Percentiles rank a stretch among this genome's conserved stretches.
These are phyloP conservation scores for Acanthisitta chloris DNA, from an alignment of 2,113 vertebrate genomes.

Conservation along the genomic window DNA sequence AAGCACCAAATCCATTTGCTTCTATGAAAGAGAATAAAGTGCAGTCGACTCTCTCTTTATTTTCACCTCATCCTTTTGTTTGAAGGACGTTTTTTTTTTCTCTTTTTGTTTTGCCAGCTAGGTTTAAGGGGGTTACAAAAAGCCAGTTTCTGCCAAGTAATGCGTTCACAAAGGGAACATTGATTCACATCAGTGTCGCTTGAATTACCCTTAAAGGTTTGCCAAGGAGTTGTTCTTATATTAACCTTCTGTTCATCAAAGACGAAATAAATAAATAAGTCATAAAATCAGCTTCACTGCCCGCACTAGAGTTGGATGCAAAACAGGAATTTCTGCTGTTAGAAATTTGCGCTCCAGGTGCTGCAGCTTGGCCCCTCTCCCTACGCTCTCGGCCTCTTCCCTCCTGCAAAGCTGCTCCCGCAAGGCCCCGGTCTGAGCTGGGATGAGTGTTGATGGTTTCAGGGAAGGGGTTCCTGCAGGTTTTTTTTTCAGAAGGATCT, in stretches of 20 bases:
- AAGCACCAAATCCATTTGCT: slow-evolving; percentile 99
- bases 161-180: slow-evolving; percentile 93
- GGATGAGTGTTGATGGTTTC: background rate
- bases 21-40: slow-evolving; percentile 93
- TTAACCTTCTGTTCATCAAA: slow-evolving; percentile 82
- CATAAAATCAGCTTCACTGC: slow-evolving; percentile 58
- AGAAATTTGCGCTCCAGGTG: background rate
- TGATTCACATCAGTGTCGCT: slow-evolving; percentile 96
- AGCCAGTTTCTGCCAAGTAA: slow-evolving; percentile 96
- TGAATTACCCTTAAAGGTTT: slow-evolving; percentile 93
- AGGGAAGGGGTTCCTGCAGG: background rate
- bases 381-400: background rate
- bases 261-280: slow-evolving; percentile 74
- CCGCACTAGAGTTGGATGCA: background rate
- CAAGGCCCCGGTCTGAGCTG: background rate
- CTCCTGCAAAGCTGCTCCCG: background rate
- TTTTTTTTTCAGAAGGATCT: background rate
- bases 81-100: slow-evolving; percentile 83
- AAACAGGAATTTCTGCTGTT: slow-evolving; percentile 32
- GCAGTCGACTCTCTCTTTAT: slow-evolving; percentile 86
- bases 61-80: slow-evolving; percentile 97
- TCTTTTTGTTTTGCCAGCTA: slow-evolving; percentile 84
- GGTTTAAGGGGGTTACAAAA: slow-evolving; percentile 93
- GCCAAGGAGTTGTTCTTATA: slow-evolving; percentile 89
- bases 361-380: background rate